A percentile compares a stretch with the other conserved stretches of the same genome.
Evolutionary conservation across 2,113 vertebrate species (phyloP).

Genomic region (Meleagris gallopavo): DNA sequence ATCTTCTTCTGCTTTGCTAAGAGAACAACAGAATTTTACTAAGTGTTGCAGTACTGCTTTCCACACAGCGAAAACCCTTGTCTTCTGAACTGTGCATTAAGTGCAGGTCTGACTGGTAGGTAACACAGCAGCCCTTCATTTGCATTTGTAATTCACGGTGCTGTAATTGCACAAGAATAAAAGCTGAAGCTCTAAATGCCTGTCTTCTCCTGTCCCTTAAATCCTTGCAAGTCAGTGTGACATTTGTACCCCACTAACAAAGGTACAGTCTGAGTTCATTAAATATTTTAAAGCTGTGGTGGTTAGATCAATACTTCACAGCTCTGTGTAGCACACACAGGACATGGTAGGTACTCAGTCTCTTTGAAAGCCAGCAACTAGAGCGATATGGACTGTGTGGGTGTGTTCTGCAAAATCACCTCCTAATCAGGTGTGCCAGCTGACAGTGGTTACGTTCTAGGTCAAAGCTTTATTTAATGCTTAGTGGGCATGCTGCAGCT

Average conservation of each 20-base stretch:
- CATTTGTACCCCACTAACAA: not conserved
- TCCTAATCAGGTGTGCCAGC: slow-evolving; percentile 55
- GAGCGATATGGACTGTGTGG: not conserved
- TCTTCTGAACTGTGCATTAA: not conserved
- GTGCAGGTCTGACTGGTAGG: not conserved
- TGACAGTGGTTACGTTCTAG: slow-evolving; percentile 64
- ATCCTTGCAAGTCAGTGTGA: slow-evolving; percentile 23
- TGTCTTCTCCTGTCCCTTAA: not conserved
- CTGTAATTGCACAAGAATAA: not conserved
- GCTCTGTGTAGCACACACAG: not conserved
- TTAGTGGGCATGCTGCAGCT: slow-evolving; percentile 65
- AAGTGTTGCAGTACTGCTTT: not conserved
- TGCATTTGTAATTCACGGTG: not conserved
- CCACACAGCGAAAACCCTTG: not conserved
- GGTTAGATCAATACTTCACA: slow-evolving; percentile 40
- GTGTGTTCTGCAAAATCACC: slow-evolving; percentile 49
- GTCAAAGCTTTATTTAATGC: slow-evolving; percentile 74
- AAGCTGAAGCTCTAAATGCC: slow-evolving; percentile 4
- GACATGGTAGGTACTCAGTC: not conserved
- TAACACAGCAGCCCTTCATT: not conserved
- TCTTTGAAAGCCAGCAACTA: slow-evolving; percentile 25
- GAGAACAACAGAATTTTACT: not conserved
- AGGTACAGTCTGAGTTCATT: slow-evolving; percentile 10
- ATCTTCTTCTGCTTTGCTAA: not conserved
- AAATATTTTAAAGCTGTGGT: slow-evolving; percentile 51